Evolutionary conservation across 1,140 invertebrate species (phyloP).

Genomic region (Drosophila nannoptera): DNA sequence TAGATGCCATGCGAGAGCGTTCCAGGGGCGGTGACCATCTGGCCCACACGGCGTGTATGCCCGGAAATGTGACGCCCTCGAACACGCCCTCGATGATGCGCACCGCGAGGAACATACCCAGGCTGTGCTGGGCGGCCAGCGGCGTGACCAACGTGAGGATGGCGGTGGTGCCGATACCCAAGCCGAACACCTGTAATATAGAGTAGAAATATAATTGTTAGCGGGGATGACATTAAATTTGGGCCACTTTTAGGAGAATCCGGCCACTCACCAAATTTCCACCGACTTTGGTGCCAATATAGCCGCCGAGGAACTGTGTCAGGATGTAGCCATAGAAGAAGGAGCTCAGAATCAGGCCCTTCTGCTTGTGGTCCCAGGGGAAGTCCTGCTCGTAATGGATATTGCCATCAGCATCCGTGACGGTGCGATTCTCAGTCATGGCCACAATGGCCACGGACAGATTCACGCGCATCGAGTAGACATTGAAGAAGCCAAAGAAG

Average conservation of each 20-base stretch:
- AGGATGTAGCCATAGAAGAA: constrained; percentile 92
- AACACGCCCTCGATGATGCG: constrained; percentile 92
- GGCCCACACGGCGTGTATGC: constrained; percentile 92
- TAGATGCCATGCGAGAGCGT: constrained; percentile 86
- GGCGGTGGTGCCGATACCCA: constrained; percentile 89
- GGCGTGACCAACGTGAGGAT: constrained; percentile 91
- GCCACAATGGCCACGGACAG: constrained; percentile 93
- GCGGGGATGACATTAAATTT: background rate
- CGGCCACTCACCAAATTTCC: constrained; percentile 83
- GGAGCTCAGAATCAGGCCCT: constrained; percentile 90
- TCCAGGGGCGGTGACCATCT: constrained; percentile 93
- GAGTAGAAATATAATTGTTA: background rate
- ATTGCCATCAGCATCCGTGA: constrained; percentile 82
- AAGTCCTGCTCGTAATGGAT: constrained; percentile 84
- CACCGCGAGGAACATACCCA: constrained; percentile 85
- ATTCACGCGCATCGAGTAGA: constrained; percentile 92
- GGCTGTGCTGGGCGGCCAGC: constrained; percentile 85
- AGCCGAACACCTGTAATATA: constrained; percentile 83
- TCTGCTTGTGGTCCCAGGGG: constrained; percentile 88
- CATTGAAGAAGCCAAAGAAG: constrained; percentile 92
- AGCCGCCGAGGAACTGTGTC: constrained; percentile 87
- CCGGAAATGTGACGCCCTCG: constrained; percentile 95
- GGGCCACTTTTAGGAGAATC: background rate
- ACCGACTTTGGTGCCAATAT: constrained; percentile 85
- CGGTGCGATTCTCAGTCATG: constrained; percentile 86